Evolutionary conservation across 2,113 vertebrate genomes (phyloP).

Genomic region (Sakesphorus luctuosus): DNA sequence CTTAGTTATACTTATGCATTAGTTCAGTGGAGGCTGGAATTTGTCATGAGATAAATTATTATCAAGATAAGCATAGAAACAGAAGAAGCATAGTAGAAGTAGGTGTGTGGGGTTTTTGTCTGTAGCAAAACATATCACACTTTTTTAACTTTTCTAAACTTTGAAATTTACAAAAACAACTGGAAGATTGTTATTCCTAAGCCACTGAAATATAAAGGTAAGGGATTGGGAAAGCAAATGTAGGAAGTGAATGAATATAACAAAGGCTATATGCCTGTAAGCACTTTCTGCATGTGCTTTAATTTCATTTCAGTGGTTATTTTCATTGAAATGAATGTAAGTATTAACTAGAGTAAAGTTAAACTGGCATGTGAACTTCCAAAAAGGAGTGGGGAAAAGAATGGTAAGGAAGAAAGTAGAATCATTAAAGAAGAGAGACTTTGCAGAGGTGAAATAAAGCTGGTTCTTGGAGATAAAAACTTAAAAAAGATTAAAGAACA

Average conservation of each 20-base stretch:
- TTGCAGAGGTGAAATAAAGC: slow-evolving; percentile 57
- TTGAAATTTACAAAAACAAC: neutral
- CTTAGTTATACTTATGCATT: rapidly evolving
- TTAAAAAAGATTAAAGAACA: slow-evolving; percentile 42
- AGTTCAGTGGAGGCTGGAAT: neutral
- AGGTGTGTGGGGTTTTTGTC: neutral
- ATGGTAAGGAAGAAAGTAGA: neutral
- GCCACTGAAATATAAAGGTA: neutral
- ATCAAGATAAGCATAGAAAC: neutral
- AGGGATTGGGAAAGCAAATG: neutral
- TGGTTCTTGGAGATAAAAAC: slow-evolving; percentile 65
- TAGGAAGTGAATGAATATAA: neutral
- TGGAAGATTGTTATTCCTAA: neutral
- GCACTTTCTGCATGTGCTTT: neutral
- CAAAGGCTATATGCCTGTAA: slow-evolving; percentile 10
- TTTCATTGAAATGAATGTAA: neutral
- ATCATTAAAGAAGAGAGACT: slow-evolving; percentile 13
- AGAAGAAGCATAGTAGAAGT: neutral
- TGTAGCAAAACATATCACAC: neutral
- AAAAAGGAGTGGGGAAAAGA: neutral
- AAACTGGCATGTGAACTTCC: neutral
- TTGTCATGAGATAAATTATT: neutral
- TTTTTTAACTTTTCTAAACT: neutral
- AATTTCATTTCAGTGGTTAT: slow-evolving; percentile 12
- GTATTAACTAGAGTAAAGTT: slow-evolving; percentile 1